Base-by-base conservation (phyloP, 1,140 invertebrate genomes). In the Drosophila kurseongensis region DNA sequence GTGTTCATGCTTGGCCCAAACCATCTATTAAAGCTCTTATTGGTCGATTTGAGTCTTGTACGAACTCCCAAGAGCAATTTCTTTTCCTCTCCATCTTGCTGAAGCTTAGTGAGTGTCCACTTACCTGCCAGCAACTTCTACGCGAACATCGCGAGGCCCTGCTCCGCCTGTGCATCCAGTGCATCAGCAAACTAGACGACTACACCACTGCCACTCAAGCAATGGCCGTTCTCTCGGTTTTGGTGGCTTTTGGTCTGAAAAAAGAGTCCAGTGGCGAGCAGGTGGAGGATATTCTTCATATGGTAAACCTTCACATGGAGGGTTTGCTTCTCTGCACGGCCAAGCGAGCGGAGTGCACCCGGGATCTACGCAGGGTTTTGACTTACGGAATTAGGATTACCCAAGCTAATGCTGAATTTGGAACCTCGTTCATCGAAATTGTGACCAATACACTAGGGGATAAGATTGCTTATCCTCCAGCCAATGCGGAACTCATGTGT, bases 1-100 rank as follows among this genome's bases (percentile, higher is more conserved):
- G 96, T 13, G 95, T 97, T 5, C 96, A 97, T 93, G 93, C 97
- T 4, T 98, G 97, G 97, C 96, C 95, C 2, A 93, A 94, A 56
- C 93, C 94, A 13, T 94, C 96, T 60, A 93, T 97, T 27, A 93
- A 94, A 23, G 93, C 94, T 52, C 91, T 97, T 12, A 94, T 96
- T 45, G 41, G 54, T 9, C 67, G 91, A 81, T 90, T 92, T 38
- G 67, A 91, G 73, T 58, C 71, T 72, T 92, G 91, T 41, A 78
- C 84, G 45, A 92, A 91, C 32, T 65, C 84, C 5, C 50, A 75
- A 10, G 92, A 92, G 45, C 91, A 92, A 42, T 91, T 84, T 16
- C 68, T 92, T 4, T 91, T 91, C 10, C 68, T 92, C 12, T 84
- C 78, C 6, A 93, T 94, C n/a, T 86, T 94, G 18, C 81, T 94